Conservation (phyloP, 2,113 vertebrate species). For the Uria aalge region DNA sequence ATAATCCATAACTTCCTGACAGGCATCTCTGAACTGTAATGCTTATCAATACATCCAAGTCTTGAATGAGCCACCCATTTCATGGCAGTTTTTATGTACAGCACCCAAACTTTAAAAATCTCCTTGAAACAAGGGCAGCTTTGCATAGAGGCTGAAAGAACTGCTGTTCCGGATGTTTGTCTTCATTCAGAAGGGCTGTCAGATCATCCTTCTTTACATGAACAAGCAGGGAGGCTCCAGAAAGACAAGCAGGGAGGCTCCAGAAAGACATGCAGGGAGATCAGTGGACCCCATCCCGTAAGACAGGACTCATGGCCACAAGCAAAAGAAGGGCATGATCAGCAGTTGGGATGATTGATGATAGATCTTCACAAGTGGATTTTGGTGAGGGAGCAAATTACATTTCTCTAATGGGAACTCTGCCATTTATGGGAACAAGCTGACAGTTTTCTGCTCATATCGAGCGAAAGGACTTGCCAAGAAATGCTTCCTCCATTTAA, state of each 20-base stretch:
- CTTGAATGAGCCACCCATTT: neutral
- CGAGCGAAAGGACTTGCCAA: neutral
- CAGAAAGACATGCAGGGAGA: neutral
- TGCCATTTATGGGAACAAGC: conserved; percentile 2
- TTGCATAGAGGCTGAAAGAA: neutral
- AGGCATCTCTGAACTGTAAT: neutral
- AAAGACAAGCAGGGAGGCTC: neutral
- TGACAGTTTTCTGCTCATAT: neutral
- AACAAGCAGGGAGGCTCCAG: neutral
- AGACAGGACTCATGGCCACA: neutral
- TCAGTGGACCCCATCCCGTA: rapidly evolving
- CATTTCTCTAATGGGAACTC: neutral
- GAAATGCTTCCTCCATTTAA: neutral
- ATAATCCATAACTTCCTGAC: rapidly evolving
- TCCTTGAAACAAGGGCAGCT: neutral
- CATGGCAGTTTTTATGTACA: neutral
- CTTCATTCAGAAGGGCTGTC: neutral
- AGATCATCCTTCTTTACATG: neutral
- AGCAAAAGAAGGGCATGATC: neutral
- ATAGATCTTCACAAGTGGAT: neutral
- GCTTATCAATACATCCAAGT: neutral
- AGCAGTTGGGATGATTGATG: neutral
- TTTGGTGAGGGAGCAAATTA: neutral
- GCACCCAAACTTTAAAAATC: neutral
- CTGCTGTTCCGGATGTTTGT: neutral